These are phyloP conservation scores for Siphamia tubifer DNA, from an alignment of 2,113 vertebrate genomes.

Conservation along the genomic window DNA sequence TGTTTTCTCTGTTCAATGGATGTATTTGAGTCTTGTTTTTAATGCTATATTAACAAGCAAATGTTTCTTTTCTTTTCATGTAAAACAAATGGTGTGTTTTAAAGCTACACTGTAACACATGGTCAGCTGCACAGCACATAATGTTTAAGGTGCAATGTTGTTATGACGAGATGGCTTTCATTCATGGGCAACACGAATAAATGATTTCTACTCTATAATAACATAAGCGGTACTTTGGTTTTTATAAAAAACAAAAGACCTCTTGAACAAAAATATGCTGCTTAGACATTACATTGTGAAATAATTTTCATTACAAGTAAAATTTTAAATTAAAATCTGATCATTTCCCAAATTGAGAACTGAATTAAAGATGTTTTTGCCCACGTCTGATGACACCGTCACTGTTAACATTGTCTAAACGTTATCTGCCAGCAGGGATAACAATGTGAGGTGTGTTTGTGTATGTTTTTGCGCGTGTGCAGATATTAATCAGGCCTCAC, in stretches of 20 bases:
- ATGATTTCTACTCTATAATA: too few relatives aligned
- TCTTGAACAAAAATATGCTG: too few relatives aligned
- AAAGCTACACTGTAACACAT: conserved; percentile 39
- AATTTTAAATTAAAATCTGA: too few relatives aligned
- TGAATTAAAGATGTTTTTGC: conserved; percentile 51
- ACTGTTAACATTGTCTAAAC: conserved; percentile 38
- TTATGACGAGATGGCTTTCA: conserved; percentile 11
- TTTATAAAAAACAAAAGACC: neutral
- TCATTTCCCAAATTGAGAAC: too few relatives aligned
- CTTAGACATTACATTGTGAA: too few relatives aligned
- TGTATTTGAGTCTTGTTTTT: conserved; percentile 51
- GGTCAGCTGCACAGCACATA: conserved; percentile 36
- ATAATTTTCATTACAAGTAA: too few relatives aligned
- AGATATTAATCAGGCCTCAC: conserved; percentile 15
- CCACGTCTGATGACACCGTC: conserved; percentile 43
- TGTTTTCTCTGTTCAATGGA: conserved; percentile 42
- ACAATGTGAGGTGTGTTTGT: conserved; percentile 44
- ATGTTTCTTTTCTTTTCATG: conserved; percentile 43
- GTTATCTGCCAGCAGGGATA: conserved; percentile 46
- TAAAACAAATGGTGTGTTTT: conserved; percentile 46
- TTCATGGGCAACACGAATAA: conserved; percentile 41
- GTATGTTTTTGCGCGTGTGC: conserved; percentile 20
- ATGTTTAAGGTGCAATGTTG: conserved; percentile 38
- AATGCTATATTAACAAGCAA: conserved; percentile 61
- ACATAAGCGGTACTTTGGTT: neutral